Base-by-base conservation (phyloP, 2,888 invertebrate genomes). In the Luperina nickerlii region DNA sequence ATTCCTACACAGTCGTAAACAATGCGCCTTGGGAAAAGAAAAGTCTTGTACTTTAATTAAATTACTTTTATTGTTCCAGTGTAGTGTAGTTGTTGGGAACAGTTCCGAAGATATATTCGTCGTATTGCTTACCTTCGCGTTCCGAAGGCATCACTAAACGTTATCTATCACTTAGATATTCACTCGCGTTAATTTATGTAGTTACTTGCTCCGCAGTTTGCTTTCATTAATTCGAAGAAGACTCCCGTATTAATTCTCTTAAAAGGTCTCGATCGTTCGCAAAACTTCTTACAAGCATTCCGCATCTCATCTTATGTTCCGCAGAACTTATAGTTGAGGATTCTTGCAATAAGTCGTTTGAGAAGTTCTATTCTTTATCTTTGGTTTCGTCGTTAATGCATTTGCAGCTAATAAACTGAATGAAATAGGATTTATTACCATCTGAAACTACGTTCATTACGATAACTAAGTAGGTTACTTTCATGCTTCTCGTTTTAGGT, bases 211-310 rank as follows among this genome's bases (percentile, higher is more conserved):
- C 90, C 89, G 90, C 85, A 88, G 91, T 91, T 80, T 81, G 81
- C 83, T 83, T 89, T 88, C 92, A 93, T 93, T 93, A 92, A 93
- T 92, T 91, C 92, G 82, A 88, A 91, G 91, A 91, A 88, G 88
- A 92, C 91, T 90, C 90, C 87, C 84, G 91, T 90, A 90, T 90
- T 94, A 93, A 93, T 94, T 93, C 90, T 88, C 90, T 90, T 93
- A 93, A 93, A 93, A 94, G 92, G 90, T 91, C 90, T 87, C 87
- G 90, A 90, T 90, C 83, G 85, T 81, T 81, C 77, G 76, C 73
- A 78, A 85, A 91, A 92, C 88, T 92, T 90, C 88, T 81, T 81
- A 84, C 83, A 88, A 89, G 85, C 87, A 88, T 90, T 90, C 88
- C 83, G 85, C 88, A 84, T 87, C 82, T 89, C 85, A 85, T 90